A percentile compares a stretch with the other conserved stretches of the same genome.
Evolutionary conservation across 2,797 vertebrate species (phyloP).

Genomic region (Naso thynnoides): DNA sequence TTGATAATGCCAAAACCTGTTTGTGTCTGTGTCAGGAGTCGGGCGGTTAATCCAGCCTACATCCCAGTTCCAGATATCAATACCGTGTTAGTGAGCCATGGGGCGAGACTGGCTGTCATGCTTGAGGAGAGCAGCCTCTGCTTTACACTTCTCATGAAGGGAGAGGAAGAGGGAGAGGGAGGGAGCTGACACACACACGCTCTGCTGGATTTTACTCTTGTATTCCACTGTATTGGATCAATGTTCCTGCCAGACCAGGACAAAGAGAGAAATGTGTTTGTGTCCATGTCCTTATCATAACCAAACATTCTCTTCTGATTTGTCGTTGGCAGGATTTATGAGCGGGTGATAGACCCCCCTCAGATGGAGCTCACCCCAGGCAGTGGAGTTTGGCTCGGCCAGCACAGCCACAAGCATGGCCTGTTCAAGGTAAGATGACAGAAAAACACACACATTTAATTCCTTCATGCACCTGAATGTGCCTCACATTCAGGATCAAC

Average conservation of each 20-base stretch:
- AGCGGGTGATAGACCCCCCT: constrained; percentile 93
- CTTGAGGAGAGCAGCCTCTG: constrained; percentile 58
- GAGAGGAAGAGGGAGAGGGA: constrained; percentile 11
- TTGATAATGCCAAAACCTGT: constrained; percentile 63
- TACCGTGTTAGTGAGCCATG: constrained; percentile 49
- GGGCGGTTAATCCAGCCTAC: constrained; percentile 57
- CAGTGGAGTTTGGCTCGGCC: constrained; percentile 95
- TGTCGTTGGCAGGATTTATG: constrained; percentile 91
- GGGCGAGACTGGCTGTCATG: constrained; percentile 69
- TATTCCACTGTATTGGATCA: constrained; percentile 65
- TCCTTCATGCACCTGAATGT: constrained; percentile 8
- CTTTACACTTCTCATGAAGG: constrained; percentile 45
- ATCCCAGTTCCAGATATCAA: constrained; percentile 66
- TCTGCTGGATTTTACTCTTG: constrained; percentile 48
- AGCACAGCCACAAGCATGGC: constrained; percentile 93
- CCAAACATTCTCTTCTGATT: constrained; percentile 53
- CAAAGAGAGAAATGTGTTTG: constrained; percentile 22
- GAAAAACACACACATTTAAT: neutral
- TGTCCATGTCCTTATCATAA: constrained; percentile 49
- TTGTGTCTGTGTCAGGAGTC: constrained; percentile 62
- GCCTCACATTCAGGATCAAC: constrained; percentile 33
- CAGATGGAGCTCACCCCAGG: constrained; percentile 90
- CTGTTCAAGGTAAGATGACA: constrained; percentile 93
- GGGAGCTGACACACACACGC: constrained; percentile 35
- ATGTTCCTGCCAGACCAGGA: constrained; percentile 47